Evolutionary conservation across 2,888 invertebrate species (phyloP), one percentile per base, ranked within the genome.

Genomic region (Matsumyia berberina): DNA sequence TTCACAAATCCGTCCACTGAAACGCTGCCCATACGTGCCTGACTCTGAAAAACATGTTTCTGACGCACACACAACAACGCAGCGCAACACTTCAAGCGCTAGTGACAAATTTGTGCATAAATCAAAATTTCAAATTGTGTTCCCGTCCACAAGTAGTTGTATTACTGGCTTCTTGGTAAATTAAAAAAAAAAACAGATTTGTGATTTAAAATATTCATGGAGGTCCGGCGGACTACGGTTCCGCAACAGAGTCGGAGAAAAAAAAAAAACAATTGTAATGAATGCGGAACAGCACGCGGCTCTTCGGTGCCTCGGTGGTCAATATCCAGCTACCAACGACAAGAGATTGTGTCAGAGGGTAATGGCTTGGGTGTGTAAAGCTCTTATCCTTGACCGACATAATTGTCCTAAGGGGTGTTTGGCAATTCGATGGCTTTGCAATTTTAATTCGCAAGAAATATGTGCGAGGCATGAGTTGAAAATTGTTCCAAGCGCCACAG

Each of bases 161-260:
- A 42, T 62, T 46, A 44, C 60, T 29, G 15, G 42, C 60, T 42
- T 29, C 58, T 42, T 17, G 8, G 33, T 46, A 19, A 62, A 62
- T 62, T 62, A 44, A 24, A 24, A 24, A 24, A 24, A 3, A 24
- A 24, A 24, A 24, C 1, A 24, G 15, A 44, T 62, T 33, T 62
- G 44, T 62, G 62, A 33, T 35, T 46, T 62, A 66, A 66, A 66
- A 66, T 66, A 66, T 66, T 66, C 64, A 66, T 42, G 33, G 44
- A 46, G 62, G 51, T 46, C 46, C 6, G 19, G 46, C 6, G 19
- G 46, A 62, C 39, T 62, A 15, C 8, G 33, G 46, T 35, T 46
- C 46, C 46, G 24, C 7, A 62, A 46, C 33, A 17, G 33, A 46
- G 31, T 12, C 17, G 33, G 44, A 46, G 44, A 62, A 62, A 62